A percentile compares a stretch with the other conserved stretches of the same genome.
Conservation (phyloP, 1,140 invertebrate species). For the Radopholus similis region DNA sequence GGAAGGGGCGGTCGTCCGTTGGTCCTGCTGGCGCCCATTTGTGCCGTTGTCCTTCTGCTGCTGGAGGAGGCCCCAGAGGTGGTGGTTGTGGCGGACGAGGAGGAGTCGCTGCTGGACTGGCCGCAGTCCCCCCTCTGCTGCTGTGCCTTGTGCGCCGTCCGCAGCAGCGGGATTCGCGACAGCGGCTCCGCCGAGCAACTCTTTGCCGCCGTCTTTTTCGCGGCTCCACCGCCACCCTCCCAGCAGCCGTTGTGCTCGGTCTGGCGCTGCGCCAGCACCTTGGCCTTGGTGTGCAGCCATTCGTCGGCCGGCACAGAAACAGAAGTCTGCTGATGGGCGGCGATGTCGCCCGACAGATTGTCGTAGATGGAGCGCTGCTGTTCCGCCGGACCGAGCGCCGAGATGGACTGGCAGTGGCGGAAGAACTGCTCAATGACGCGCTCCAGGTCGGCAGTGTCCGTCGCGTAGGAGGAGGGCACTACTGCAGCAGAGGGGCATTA, state of each 20-base stretch:
- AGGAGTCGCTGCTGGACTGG: too few species aligned
- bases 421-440: constrained; percentile 12
- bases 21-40: too few species aligned
- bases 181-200: not conserved
- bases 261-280: constrained; percentile 7
- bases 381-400: not conserved
- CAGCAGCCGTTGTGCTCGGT: too few species aligned
- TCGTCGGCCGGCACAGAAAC: not conserved
- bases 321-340: not conserved
- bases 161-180: too few species aligned
- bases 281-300: constrained; percentile 9
- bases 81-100: too few species aligned
- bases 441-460: not conserved
- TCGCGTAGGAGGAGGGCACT: too few species aligned
- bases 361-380: constrained; percentile 11
- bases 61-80: too few species aligned
- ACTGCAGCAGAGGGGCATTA: not conserved
- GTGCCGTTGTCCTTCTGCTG: too few species aligned
- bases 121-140: too few species aligned
- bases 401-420: constrained; percentile 8
- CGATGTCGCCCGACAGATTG: not conserved
- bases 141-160: too few species aligned
- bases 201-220: not conserved
- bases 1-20: too few species aligned
- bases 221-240: not conserved